A percentile compares a stretch with the other conserved stretches of the same genome.
phyloP scores from a whole-genome alignment of 1,140 invertebrate genomes.

The Panulirus ornatus region DNA sequence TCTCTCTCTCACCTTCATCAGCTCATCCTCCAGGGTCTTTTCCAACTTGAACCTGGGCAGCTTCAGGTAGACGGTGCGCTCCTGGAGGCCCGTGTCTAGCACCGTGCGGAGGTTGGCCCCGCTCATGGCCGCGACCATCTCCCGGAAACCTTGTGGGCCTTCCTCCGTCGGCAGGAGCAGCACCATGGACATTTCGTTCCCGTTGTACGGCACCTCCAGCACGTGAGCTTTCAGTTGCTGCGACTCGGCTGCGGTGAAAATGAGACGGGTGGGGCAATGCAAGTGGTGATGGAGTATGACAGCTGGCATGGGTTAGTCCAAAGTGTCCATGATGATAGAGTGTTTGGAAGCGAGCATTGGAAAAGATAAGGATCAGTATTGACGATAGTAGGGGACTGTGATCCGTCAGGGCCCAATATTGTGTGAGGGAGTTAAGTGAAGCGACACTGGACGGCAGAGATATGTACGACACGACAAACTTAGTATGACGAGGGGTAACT shows the following conservation, averaged over 20 bases:
- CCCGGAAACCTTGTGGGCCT: constrained; percentile 66
- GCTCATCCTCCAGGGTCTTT: constrained; percentile 49
- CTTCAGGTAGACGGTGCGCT: constrained; percentile 81
- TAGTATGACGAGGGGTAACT: too few species aligned
- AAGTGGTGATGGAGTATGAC: too few species aligned
- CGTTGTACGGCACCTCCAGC: constrained; percentile 92
- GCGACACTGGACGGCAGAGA: too few species aligned
- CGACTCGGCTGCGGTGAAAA: constrained; percentile 82
- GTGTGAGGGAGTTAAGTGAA: too few species aligned
- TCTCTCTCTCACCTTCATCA: constrained; percentile 57
- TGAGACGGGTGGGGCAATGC: too few species aligned
- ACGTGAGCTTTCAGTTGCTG: constrained; percentile 88
- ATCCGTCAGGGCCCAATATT: too few species aligned
- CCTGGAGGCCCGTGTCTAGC: constrained; percentile 75
- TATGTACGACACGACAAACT: too few species aligned
- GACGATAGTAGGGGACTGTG: too few species aligned
- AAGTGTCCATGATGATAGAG: too few species aligned
- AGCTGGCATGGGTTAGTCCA: too few species aligned
- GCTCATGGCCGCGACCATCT: constrained; percentile 66
- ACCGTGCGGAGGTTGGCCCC: constrained; percentile 54
- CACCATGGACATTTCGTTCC: constrained; percentile 90
- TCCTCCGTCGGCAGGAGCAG: constrained; percentile 88
- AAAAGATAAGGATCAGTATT: too few species aligned
- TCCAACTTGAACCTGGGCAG: constrained; percentile 91
- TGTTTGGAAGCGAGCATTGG: too few species aligned